Evolutionary conservation across 2,113 vertebrate genomes (phyloP).

Genomic region (Choloepus hoffmanni): DNA sequence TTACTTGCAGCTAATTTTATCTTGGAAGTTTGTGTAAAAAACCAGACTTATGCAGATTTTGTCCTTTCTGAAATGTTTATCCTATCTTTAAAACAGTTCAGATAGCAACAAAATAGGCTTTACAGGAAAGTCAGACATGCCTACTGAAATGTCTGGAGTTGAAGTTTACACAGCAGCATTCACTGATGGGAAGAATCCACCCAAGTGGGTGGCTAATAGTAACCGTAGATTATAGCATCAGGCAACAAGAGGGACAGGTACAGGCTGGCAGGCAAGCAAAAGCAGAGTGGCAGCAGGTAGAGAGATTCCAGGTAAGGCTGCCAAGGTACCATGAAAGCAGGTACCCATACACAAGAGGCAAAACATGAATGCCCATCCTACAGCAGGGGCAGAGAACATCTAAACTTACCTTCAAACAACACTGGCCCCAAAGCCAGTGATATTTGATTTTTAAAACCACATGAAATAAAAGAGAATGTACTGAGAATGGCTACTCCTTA

Average conservation of each 20-base stretch:
- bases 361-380: neutral
- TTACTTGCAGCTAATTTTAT: constrained; percentile 19
- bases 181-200: neutral
- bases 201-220: neutral
- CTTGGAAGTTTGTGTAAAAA: neutral
- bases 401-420: neutral
- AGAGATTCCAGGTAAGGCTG: neutral
- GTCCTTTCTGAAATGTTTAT: neutral
- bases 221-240: constrained; percentile 6
- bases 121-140: neutral
- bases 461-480: constrained; percentile 37
- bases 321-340: neutral
- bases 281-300: neutral
- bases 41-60: neutral
- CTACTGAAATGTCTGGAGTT: neutral
- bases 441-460: neutral
- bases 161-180: neutral
- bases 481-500: neutral
- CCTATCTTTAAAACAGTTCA: neutral
- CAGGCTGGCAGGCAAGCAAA: neutral
- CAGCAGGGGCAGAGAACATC: neutral
- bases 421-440: neutral
- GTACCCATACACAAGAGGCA: neutral
- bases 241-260: neutral
- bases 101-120: neutral